phyloP scores from a whole-genome alignment of 2,797 vertebrate genomes.

The Cetoscarus ocellatus region DNA sequence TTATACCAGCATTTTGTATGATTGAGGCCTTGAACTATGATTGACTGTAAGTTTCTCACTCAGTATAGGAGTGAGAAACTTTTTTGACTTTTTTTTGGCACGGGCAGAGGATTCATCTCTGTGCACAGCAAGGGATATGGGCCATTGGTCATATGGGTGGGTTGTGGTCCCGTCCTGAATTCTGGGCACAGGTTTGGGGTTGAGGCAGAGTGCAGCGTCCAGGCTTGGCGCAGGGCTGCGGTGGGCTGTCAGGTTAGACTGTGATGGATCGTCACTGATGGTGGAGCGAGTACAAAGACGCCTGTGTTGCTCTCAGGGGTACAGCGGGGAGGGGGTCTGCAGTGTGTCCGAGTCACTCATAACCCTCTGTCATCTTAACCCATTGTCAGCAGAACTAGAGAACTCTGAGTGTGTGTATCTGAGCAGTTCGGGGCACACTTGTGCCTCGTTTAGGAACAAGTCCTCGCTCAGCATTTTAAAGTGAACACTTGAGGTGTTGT shows the following conservation, averaged over 20 bases:
- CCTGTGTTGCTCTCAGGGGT: conserved; percentile 83
- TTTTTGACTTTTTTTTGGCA: neutral
- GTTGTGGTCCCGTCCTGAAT: conserved; percentile 14
- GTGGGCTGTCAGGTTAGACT: conserved; percentile 92
- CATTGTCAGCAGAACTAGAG: conserved; percentile 83
- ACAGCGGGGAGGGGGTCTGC: conserved; percentile 77
- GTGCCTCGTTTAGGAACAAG: conserved; percentile 55
- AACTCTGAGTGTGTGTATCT: conserved; percentile 36
- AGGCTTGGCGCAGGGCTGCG: conserved; percentile 60
- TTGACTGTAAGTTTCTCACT: neutral
- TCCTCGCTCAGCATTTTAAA: conserved; percentile 70
- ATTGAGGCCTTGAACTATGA: too few species aligned
- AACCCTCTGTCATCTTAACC: conserved; percentile 80
- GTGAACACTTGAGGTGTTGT: conserved; percentile 59
- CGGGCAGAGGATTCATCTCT: neutral
- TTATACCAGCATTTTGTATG: too few species aligned
- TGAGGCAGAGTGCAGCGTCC: conserved; percentile 46
- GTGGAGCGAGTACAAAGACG: conserved; percentile 91
- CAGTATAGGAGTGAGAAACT: neutral
- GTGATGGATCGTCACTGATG: conserved; percentile 97
- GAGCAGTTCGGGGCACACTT: conserved; percentile 42
- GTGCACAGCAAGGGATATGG: neutral
- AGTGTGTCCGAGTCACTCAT: conserved; percentile 94
- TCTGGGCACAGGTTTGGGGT: conserved; percentile 33
- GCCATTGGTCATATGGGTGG: conserved; percentile 19